Conservation (phyloP, 2,888 invertebrate genomes). For the Eutolmus rufibarbis region DNA sequence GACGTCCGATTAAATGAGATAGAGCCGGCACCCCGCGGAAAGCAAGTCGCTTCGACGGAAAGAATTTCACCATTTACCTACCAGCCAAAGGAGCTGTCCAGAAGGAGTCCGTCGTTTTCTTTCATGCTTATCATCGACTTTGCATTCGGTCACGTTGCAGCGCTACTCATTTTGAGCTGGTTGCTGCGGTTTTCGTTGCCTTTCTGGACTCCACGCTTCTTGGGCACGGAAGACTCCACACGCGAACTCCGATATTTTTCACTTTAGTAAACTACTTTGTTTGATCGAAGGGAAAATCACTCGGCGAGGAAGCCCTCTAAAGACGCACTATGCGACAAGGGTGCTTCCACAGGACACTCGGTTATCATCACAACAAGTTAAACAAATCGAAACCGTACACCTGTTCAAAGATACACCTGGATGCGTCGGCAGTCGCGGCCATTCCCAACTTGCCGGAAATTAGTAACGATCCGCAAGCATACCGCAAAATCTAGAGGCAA, state of each 20-base stretch:
- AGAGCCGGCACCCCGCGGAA: background rate
- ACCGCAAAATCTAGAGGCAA: background rate
- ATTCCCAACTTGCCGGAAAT: conserved; percentile 3
- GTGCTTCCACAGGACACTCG: background rate
- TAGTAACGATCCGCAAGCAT: background rate
- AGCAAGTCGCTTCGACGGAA: background rate
- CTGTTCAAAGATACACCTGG: background rate
- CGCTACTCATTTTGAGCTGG: background rate
- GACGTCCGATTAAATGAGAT: background rate
- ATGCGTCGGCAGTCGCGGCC: background rate
- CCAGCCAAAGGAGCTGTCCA: conserved; percentile 51
- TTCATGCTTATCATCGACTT: conserved; percentile 47
- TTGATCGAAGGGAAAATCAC: conserved; percentile 3
- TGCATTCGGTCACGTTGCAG: background rate
- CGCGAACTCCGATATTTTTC: background rate
- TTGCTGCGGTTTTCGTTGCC: background rate
- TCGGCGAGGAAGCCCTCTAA: background rate
- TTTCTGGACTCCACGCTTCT: background rate
- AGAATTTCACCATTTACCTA: conserved; percentile 40
- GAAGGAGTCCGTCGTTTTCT: conserved; percentile 50
- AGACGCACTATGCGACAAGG: background rate
- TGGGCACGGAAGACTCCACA: background rate
- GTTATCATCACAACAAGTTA: background rate
- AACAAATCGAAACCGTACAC: background rate
- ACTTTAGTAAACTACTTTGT: background rate